Base-by-base conservation (phyloP, 2,113 vertebrate species). In the Odocoileus virginianus region DNA sequence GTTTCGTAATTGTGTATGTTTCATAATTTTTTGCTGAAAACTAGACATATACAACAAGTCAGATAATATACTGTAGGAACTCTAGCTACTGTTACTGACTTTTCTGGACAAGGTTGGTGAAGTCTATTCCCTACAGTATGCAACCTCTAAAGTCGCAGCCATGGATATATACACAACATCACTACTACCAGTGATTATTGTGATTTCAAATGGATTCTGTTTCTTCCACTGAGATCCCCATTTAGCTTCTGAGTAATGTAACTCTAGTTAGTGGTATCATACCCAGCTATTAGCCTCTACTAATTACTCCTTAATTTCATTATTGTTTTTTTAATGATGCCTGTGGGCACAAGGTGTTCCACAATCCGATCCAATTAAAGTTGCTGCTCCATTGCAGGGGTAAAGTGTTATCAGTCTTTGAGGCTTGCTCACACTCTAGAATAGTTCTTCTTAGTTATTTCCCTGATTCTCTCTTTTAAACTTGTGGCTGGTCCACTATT, bases 271-370 rank as follows among this genome's bases (percentile, higher is more conserved):
- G 76, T 96, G 60, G 67, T 86, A 96, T 55, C 95, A 94, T 55
- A 86, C 50, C 54, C 86, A 95, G 67, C 83, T 95, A 93, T 95
- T 97, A 97, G 36, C 76, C 40, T 93, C 15, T n/a, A 88, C 71
- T 95, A 96, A 97, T 95, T 97, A 61, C 55, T 88, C 93, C 58
- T 93, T 96, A 96, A 96, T 96, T 96, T 67, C 25, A 90, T 33
- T 57, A 83, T 88, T 95, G 43, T 82, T 71, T 94, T 98, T 95
- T 45, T 54, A 98, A 97, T 28, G 87, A 83, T 97, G n/a, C 60
- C 43, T 16, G 40, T 54, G 89, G 71, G 83, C 78, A 96, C 83
- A 96, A 97, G 95, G 95, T 91, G 43, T 94, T 89, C 60, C 79
- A 95, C 50, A 92, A 71, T 45, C 60, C 83, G 6, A 60, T 84